A percentile compares a stretch with the other conserved stretches of the same genome.
Evolutionary conservation across 53 echinoderm and acorn worm genomes (phyloP).

Genomic region (Apostichopus leukothele): DNA sequence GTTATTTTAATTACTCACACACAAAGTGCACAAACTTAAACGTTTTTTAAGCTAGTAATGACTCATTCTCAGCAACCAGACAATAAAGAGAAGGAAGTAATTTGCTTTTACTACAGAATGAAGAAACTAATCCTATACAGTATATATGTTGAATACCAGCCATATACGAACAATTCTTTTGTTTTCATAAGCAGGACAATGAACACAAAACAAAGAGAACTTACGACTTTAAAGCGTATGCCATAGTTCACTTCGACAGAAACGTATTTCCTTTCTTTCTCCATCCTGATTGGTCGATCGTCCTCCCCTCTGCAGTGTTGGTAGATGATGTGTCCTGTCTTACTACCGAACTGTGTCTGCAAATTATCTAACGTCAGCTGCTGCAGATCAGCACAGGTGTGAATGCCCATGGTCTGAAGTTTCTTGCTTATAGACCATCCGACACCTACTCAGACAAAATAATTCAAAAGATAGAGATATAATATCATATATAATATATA

Average conservation of each 20-base stretch:
- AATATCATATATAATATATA: constrained; percentile 31
- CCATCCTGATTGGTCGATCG: constrained; percentile 75
- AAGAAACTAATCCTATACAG: too few species aligned
- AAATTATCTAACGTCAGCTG: constrained; percentile 53
- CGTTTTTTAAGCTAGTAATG: neutral
- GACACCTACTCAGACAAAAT: constrained; percentile 58
- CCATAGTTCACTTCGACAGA: constrained; percentile 97
- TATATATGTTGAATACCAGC: too few species aligned
- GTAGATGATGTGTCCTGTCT: constrained; percentile 83
- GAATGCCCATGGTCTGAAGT: constrained; percentile 62
- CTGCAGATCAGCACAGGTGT: constrained; percentile 80
- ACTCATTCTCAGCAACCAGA: neutral
- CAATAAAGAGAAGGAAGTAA: neutral
- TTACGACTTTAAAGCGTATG: constrained; percentile 82
- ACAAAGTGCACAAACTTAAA: too few species aligned
- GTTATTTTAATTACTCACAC: too few species aligned
- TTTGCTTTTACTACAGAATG: too few species aligned
- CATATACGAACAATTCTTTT: too few species aligned
- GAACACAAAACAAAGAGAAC: neutral
- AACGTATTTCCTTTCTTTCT: constrained; percentile 86
- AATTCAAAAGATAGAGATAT: constrained; percentile 15
- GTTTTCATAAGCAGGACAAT: too few species aligned
- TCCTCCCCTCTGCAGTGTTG: constrained; percentile 80
- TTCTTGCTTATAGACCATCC: constrained; percentile 78
- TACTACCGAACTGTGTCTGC: constrained; percentile 93